These are phyloP conservation scores for Bathynomus jamesi DNA, from an alignment of 1,140 invertebrate genomes.

Conservation along the genomic window DNA sequence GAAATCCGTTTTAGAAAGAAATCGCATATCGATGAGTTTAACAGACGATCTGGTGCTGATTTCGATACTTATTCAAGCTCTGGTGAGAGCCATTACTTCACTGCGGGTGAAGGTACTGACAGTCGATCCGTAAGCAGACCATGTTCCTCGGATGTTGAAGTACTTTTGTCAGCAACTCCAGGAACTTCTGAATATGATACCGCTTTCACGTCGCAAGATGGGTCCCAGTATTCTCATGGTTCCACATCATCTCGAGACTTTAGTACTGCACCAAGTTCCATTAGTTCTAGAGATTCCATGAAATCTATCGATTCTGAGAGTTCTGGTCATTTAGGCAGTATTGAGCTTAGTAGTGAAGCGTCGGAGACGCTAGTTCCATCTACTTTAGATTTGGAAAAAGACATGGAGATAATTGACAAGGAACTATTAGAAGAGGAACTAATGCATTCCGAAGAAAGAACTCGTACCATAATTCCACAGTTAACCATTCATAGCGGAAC, in stretches of 20 bases:
- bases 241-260: slow-evolving; percentile 66
- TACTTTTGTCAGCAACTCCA: slow-evolving; percentile 43
- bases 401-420: slow-evolving; percentile 46
- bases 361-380: slow-evolving; percentile 84
- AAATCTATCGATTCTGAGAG: slow-evolving; percentile 79
- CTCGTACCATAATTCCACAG: slow-evolving; percentile 28
- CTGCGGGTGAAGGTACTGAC: slow-evolving; percentile 66
- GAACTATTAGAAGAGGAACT: slow-evolving; percentile 42
- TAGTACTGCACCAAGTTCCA: slow-evolving; percentile 68
- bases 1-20: slow-evolving; percentile 25
- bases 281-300: slow-evolving; percentile 80
- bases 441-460: slow-evolving; percentile 16
- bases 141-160: slow-evolving; percentile 78
- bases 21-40: slow-evolving; percentile 32
- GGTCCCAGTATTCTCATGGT: slow-evolving; percentile 55
- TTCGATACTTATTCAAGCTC: slow-evolving; percentile 71
- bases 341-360: slow-evolving; percentile 68
- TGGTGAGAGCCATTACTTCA: slow-evolving; percentile 80
- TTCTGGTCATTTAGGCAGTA: slow-evolving; percentile 74
- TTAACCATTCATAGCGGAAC: slow-evolving; percentile 35
- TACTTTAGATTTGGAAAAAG: slow-evolving; percentile 48
- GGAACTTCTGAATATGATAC: slow-evolving; percentile 81
- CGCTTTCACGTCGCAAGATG: slow-evolving; percentile 66
- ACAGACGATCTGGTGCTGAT: slow-evolving; percentile 40
- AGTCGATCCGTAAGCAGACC: slow-evolving; percentile 63